These are phyloP conservation scores for Cyrtorhinus lividipennis DNA, from an alignment of 1,140 invertebrate genomes.

Conservation along the genomic window DNA sequence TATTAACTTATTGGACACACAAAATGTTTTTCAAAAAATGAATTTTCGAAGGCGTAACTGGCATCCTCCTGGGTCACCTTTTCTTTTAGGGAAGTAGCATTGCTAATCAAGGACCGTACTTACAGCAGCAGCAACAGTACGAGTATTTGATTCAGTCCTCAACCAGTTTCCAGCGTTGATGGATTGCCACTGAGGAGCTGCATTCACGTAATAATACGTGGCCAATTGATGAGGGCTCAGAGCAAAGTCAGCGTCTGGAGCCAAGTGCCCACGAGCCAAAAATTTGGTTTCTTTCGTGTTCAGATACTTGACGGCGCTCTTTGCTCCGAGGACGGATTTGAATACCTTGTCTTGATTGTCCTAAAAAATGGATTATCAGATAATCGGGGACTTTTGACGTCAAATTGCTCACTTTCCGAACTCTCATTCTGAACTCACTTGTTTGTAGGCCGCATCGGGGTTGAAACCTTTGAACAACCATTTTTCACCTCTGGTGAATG, in stretches of 20 bases:
- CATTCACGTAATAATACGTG: constrained; percentile 39
- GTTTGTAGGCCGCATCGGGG: constrained; percentile 19
- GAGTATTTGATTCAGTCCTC: constrained; percentile 30
- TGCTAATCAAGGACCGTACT: too few relatives aligned
- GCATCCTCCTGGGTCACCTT: too few relatives aligned
- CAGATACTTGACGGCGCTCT: constrained; percentile 2
- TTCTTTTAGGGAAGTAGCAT: too few relatives aligned
- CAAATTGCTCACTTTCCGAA: too few relatives aligned
- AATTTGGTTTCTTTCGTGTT: constrained; percentile 14
- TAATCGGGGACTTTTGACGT: background rate
- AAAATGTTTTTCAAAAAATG: too few relatives aligned
- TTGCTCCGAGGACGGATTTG: constrained; percentile 6
- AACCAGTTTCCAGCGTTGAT: constrained; percentile 34
- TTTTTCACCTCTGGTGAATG: constrained; percentile 20
- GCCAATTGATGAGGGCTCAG: constrained; percentile 33
- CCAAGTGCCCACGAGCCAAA: constrained; percentile 36
- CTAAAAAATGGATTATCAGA: background rate
- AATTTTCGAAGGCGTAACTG: too few relatives aligned
- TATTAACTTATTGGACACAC: too few relatives aligned
- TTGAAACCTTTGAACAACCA: constrained; percentile 21
- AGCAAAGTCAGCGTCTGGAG: constrained; percentile 38
- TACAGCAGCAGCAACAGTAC: constrained; percentile 20
- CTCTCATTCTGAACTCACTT: constrained; percentile 21
- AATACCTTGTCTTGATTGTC: constrained; percentile 17
- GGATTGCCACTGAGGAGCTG: constrained; percentile 37